Evolutionary conservation across 2,888 invertebrate species (phyloP).

Genomic region (Idaea straminata): DNA sequence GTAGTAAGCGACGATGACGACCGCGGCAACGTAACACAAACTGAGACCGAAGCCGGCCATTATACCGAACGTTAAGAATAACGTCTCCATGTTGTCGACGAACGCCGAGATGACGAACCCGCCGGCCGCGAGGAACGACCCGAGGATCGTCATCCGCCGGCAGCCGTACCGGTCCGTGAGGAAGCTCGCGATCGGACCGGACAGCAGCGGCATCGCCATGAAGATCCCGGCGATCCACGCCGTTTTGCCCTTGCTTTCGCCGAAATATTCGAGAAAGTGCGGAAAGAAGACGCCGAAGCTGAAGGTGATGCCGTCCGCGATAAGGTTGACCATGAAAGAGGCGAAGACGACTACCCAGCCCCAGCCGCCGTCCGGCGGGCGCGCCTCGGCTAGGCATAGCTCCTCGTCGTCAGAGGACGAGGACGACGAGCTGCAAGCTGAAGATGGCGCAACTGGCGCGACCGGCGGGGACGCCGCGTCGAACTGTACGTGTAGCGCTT

Average conservation of each 20-base stretch:
- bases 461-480: constrained; percentile 73
- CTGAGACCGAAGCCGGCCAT: constrained; percentile 92
- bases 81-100: constrained; percentile 86
- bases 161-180: constrained; percentile 92
- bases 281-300: constrained; percentile 95
- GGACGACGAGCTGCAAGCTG: constrained; percentile 69
- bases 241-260: constrained; percentile 91
- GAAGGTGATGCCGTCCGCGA: constrained; percentile 95
- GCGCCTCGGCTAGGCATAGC: constrained; percentile 82
- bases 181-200: constrained; percentile 92
- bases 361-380: constrained; percentile 94
- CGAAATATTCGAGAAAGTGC: constrained; percentile 91
- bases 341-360: constrained; percentile 96
- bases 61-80: constrained; percentile 91
- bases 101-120: constrained; percentile 90
- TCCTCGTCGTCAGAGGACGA: constrained; percentile 83
- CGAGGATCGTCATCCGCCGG: constrained; percentile 87
- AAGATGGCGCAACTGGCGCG: constrained; percentile 62
- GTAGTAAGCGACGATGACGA: constrained; percentile 94
- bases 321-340: constrained; percentile 92
- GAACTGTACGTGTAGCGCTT: constrained; percentile 81
- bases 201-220: constrained; percentile 93
- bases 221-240: constrained; percentile 95
- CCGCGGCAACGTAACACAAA: constrained; percentile 93
- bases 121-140: constrained; percentile 86